Evolutionary conservation across 2,797 vertebrate species (phyloP).

Genomic region (Tinamus major): DNA sequence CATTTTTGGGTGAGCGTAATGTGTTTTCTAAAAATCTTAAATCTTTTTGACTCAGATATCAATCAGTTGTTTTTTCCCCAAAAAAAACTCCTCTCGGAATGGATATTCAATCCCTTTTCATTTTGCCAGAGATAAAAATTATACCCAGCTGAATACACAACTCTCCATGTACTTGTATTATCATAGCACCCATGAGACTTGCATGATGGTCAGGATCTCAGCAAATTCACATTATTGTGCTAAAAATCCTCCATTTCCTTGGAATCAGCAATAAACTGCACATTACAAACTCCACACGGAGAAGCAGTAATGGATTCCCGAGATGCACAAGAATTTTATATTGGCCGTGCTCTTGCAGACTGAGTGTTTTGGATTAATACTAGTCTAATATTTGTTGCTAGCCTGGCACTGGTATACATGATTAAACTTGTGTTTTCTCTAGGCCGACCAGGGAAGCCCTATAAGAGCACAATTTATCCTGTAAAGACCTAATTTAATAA

Average conservation of each 20-base stretch:
- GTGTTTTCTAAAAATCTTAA: background rate
- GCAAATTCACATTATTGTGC: background rate
- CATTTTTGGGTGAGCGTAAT: background rate
- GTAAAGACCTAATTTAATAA: background rate
- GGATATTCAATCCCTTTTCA: background rate
- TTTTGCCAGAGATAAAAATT: slow-evolving; percentile 10
- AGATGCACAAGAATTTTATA: background rate
- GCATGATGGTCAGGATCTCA: background rate
- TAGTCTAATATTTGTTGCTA: background rate
- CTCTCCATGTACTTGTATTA: background rate
- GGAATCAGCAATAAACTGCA: background rate
- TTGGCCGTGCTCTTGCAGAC: background rate
- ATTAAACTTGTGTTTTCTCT: background rate
- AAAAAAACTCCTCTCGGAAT: background rate
- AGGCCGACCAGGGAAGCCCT: background rate
- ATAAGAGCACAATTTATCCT: fast-evolving
- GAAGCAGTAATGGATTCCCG: background rate
- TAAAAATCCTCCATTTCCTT: background rate
- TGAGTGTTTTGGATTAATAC: background rate
- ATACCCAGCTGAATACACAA: slow-evolving; percentile 9
- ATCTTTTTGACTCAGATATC: background rate
- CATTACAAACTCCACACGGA: background rate
- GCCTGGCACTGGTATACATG: background rate
- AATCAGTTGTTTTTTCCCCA: background rate
- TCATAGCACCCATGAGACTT: background rate